Conservation (phyloP, 2,113 vertebrate species). For the Oplegnathus fasciatus region DNA sequence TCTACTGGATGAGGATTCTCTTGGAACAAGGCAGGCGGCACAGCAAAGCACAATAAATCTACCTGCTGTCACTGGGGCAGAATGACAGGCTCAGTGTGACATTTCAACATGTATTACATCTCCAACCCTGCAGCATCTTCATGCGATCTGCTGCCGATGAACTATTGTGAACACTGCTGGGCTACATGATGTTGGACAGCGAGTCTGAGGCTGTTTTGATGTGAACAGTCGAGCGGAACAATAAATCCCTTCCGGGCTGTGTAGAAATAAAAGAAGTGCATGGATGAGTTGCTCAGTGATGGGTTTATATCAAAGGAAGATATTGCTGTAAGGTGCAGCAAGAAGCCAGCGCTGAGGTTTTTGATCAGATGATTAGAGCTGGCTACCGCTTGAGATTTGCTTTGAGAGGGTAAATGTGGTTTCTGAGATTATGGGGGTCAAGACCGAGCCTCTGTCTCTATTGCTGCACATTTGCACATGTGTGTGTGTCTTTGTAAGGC, state of each 20-base stretch:
- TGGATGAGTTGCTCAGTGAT: constrained; percentile 54
- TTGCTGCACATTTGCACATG: constrained; percentile 5
- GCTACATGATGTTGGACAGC: constrained; percentile 26
- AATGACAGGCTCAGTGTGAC: constrained; percentile 58
- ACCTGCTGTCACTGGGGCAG: constrained; percentile 45
- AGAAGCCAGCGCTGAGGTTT: constrained; percentile 39
- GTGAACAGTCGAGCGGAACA: constrained; percentile 55
- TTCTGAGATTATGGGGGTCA: constrained; percentile 49
- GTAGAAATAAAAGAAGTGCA: constrained; percentile 49
- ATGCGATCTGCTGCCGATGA: constrained; percentile 38
- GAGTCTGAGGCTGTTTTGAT: constrained; percentile 41
- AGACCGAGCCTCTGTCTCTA: constrained; percentile 7
- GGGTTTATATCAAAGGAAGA: constrained; percentile 66
- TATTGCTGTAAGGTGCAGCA: constrained; percentile 46
- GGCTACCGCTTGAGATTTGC: constrained; percentile 52
- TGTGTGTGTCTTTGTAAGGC: constrained; percentile 25
- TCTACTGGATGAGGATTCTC: constrained; percentile 24
- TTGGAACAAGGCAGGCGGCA: background rate
- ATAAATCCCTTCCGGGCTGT: constrained; percentile 61
- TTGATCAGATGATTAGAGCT: constrained; percentile 64
- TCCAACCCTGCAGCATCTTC: constrained; percentile 43
- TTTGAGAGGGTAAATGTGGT: constrained; percentile 53
- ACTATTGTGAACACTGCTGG: constrained; percentile 38
- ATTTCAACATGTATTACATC: constrained; percentile 60
- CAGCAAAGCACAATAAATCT: constrained; percentile 39